phyloP scores from a whole-genome alignment of 2,888 invertebrate species.

The Gymnosoma rotundatum region DNA sequence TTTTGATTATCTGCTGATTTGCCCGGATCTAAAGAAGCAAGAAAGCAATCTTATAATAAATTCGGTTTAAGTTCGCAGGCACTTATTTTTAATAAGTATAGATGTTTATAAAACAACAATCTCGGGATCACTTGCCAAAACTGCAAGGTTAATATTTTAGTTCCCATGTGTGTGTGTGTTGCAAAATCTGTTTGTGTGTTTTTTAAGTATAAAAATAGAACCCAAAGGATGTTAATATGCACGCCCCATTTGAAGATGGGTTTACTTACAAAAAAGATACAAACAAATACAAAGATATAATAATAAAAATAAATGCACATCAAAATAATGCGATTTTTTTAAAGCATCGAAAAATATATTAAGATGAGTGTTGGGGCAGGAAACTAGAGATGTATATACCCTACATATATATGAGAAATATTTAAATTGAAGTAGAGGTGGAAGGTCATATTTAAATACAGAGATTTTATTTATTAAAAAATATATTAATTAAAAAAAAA shows the following conservation, averaged over 20 bases:
- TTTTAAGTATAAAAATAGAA: conserved; percentile 10
- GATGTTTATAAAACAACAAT: not conserved
- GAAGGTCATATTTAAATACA: no score
- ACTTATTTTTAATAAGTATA: no score
- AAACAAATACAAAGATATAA: not conserved
- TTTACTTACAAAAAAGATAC: conserved; percentile 33
- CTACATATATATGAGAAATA: conserved; percentile 4
- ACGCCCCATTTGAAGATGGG: conserved; percentile 58
- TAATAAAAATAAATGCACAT: conserved; percentile 53
- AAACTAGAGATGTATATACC: not conserved
- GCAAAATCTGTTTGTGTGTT: not conserved
- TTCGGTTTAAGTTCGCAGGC: no score
- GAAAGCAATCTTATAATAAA: no score
- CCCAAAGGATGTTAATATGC: conserved; percentile 52
- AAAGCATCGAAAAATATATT: not conserved
- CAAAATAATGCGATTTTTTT: conserved; percentile 50
- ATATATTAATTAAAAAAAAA: no score
- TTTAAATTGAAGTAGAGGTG: not conserved
- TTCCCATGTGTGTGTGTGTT: not conserved
- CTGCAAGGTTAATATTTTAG: not conserved
- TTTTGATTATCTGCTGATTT: no score
- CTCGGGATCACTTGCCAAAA: not conserved
- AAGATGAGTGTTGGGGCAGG: not conserved
- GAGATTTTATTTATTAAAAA: no score
- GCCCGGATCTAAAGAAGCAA: no score